Percentiles rank a stretch among this genome's conserved stretches.
phyloP scores from a whole-genome alignment of 2,797 vertebrate species.

The Lutjanus argentimaculatus region DNA sequence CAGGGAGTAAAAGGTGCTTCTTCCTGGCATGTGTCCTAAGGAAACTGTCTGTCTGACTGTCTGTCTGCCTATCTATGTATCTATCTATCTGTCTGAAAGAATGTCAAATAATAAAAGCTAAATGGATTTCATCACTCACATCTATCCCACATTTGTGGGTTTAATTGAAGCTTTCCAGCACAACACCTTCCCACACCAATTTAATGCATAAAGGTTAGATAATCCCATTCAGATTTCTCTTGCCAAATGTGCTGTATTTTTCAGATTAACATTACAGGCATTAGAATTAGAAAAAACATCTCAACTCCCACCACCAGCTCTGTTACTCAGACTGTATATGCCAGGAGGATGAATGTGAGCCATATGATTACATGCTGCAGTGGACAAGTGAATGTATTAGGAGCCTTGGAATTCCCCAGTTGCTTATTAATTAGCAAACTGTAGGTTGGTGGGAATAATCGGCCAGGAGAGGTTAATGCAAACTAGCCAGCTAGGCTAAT shows the following conservation, averaged over 20 bases:
- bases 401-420: constrained; percentile 66
- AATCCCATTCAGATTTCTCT: constrained; percentile 40
- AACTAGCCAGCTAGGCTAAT: constrained; percentile 44
- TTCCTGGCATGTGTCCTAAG: constrained; percentile 17
- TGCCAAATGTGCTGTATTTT: constrained; percentile 30
- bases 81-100: background rate
- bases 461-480: constrained; percentile 58
- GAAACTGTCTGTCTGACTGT: background rate
- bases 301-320: constrained; percentile 51
- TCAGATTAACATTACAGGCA: constrained; percentile 40
- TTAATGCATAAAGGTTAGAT: constrained; percentile 33
- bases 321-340: constrained; percentile 45
- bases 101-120: background rate
- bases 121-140: background rate
- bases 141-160: background rate
- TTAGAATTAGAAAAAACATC: constrained; percentile 6
- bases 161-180: background rate
- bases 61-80: background rate
- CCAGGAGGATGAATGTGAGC: constrained; percentile 57
- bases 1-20: background rate
- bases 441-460: constrained; percentile 65
- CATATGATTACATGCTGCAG: constrained; percentile 72
- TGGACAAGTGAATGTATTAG: constrained; percentile 73
- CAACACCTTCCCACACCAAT: constrained; percentile 8
- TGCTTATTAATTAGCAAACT: constrained; percentile 69